phyloP scores from a whole-genome alignment of 2,113 vertebrate species.

The human (Homo sapiens) region DNA sequence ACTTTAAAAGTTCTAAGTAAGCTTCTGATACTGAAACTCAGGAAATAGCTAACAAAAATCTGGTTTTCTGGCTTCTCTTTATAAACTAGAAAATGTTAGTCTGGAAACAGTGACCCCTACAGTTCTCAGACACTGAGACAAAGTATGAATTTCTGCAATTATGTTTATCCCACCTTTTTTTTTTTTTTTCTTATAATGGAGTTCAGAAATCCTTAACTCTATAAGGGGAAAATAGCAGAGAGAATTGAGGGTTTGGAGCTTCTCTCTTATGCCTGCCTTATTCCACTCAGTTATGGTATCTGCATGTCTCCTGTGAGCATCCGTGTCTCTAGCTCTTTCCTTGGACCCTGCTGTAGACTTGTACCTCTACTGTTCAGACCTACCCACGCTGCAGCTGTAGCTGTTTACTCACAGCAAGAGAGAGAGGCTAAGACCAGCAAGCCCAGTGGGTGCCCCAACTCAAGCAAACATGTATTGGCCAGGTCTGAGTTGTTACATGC shows the following conservation, averaged over 20 bases:
- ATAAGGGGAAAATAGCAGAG: not conserved
- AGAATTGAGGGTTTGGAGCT: not conserved
- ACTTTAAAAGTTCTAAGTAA: slow-evolving; percentile 9
- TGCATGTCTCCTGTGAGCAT: not conserved
- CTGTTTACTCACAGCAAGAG: not conserved
- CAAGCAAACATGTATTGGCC: not conserved
- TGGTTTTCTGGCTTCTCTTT: not conserved
- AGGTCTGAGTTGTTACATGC: not conserved
- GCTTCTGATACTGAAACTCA: not conserved
- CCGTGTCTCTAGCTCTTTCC: not conserved
- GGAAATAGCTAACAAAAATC: not conserved
- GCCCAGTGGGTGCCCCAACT: not conserved
- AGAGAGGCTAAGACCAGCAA: not conserved
- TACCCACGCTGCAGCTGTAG: no score
- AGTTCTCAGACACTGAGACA: not conserved
- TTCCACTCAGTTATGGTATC: not conserved
- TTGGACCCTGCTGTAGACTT: not conserved
- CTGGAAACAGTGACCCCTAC: not conserved
- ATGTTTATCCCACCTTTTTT: not conserved
- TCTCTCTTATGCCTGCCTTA: not conserved
- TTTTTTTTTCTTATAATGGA: not conserved
- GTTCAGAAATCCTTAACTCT: not conserved
- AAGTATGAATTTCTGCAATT: not conserved
- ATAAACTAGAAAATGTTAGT: not conserved
- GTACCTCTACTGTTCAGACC: not conserved